Conservation (phyloP, 1,140 invertebrate genomes). For the Drosophila kanapiae region DNA sequence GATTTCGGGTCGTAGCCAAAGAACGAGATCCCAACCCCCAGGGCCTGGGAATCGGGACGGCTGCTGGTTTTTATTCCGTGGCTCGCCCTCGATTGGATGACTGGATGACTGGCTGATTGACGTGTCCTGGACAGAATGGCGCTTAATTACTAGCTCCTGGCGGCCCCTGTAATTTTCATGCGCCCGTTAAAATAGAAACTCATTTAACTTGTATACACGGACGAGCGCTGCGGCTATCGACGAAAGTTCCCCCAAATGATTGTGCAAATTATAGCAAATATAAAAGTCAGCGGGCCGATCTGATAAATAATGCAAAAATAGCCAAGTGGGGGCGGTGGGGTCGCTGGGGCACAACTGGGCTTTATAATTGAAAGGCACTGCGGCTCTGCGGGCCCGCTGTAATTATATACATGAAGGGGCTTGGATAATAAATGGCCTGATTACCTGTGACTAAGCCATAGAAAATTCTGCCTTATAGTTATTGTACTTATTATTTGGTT, state of each 20-base stretch:
- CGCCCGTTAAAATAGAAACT: slow-evolving; percentile 61
- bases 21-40: slow-evolving; percentile 9
- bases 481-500: slow-evolving; percentile 18
- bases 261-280: slow-evolving; percentile 64
- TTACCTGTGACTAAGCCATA: slow-evolving; percentile 52
- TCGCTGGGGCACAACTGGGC: slow-evolving; percentile 9
- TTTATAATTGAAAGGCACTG: slow-evolving; percentile 58
- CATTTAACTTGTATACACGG: slow-evolving; percentile 53
- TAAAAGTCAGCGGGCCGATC: slow-evolving; percentile 42
- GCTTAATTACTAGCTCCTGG: slow-evolving; percentile 72
- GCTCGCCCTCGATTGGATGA: slow-evolving; percentile 33
- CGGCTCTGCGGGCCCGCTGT: slow-evolving; percentile 11
- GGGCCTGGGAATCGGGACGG: slow-evolving; percentile 60
- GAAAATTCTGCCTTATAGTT: slow-evolving; percentile 39
- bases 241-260: slow-evolving; percentile 50
- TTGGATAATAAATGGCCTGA: slow-evolving; percentile 54
- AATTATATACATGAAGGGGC: slow-evolving; percentile 52
- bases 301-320: slow-evolving; percentile 73
- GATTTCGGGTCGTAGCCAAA: not conserved
- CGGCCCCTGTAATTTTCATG: slow-evolving; percentile 68
- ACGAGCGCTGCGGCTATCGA: slow-evolving; percentile 23
- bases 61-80: slow-evolving; percentile 33
- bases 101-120: slow-evolving; percentile 51
- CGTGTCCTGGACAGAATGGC: slow-evolving; percentile 60
- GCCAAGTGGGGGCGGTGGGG: slow-evolving; percentile 26